Conservation (phyloP, 2,888 invertebrate species). For the Pheosia gnoma region DNA sequence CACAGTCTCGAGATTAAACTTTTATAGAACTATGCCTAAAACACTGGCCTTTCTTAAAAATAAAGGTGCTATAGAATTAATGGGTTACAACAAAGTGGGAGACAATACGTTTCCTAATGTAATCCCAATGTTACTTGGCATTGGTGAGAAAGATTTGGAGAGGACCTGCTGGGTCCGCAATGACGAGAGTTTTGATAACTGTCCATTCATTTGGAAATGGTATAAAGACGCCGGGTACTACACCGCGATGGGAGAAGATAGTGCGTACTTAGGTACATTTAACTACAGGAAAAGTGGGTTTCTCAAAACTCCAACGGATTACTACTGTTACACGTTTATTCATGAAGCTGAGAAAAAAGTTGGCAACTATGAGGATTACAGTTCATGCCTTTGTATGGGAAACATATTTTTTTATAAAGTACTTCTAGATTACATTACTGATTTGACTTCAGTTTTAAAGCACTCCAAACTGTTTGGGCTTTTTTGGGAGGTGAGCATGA, state of each 20-base stretch:
- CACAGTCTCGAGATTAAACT: slow-evolving; percentile 93
- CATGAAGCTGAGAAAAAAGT: slow-evolving; percentile 87
- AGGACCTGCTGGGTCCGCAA: slow-evolving; percentile 85
- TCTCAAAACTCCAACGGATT: slow-evolving; percentile 91
- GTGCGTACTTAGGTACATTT: slow-evolving; percentile 90
- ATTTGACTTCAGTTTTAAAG: slow-evolving; percentile 85
- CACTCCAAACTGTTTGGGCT: slow-evolving; percentile 89
- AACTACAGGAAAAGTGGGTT: slow-evolving; percentile 92
- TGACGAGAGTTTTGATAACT: slow-evolving; percentile 88
- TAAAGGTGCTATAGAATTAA: slow-evolving; percentile 89
- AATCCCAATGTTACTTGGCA: slow-evolving; percentile 90
- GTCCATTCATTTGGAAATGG: slow-evolving; percentile 93
- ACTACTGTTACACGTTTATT: slow-evolving; percentile 91
- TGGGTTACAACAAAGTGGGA: slow-evolving; percentile 96
- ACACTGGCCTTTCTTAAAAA: slow-evolving; percentile 86
- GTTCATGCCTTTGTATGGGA: slow-evolving; percentile 89
- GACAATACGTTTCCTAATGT: slow-evolving; percentile 98
- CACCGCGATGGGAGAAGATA: slow-evolving; percentile 94
- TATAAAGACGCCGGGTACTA: slow-evolving; percentile 88
- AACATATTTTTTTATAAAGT: slow-evolving; percentile 87
- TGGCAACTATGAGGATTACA: slow-evolving; percentile 86
- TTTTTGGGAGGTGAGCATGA: slow-evolving; percentile 92
- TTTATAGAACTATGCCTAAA: slow-evolving; percentile 92
- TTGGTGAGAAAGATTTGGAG: slow-evolving; percentile 86
- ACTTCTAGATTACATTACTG: slow-evolving; percentile 88